Evolutionary conservation across 1,140 invertebrate genomes (phyloP), one percentile per base, ranked within the genome.

Genomic region (Melitaea cinxia): DNA sequence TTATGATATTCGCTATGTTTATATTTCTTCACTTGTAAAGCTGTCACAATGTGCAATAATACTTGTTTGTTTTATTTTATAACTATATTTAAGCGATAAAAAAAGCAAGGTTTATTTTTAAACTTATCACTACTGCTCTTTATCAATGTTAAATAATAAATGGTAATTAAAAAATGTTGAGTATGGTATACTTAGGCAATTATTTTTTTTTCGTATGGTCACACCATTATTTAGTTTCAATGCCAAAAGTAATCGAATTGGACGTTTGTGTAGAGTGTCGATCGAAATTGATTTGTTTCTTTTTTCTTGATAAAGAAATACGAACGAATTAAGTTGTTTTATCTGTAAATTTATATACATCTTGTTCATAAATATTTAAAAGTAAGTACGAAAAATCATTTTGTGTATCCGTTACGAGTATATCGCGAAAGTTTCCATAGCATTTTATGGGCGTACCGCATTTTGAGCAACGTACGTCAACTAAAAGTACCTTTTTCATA

Each of bases 141-240:
- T n/a, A n/a, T n/a, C n/a, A n/a, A n/a, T n/a, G n/a, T n/a, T n/a
- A n/a, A n/a, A n/a, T n/a, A n/a, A n/a, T n/a, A n/a, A n/a, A n/a
- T n/a, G n/a, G n/a, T n/a, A n/a, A n/a, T n/a, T n/a, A n/a, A n/a
- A n/a, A n/a, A n/a, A n/a, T n/a, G n/a, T n/a, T n/a, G n/a, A n/a
- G n/a, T n/a, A n/a, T n/a, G n/a, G n/a, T n/a, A n/a, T n/a, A n/a
- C n/a, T n/a, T n/a, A n/a, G n/a, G n/a, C n/a, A n/a, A n/a, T n/a
- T n/a, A n/a, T n/a, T n/a, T n/a, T 62, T 58, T 58, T 65, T 39
- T 52, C 6, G 21, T n/a, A 45, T 65, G 56, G 55, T 33, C 50
- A 65, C 55, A 65, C 64, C 21, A 26, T 5, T 24, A 45, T 30
- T 65, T 50, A 59, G 63, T 58, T 53, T 65, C 64, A 53, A 62